These are phyloP conservation scores for Ctenoplectra terminalis DNA, from an alignment of 1,140 invertebrate species.

Conservation along the genomic window DNA sequence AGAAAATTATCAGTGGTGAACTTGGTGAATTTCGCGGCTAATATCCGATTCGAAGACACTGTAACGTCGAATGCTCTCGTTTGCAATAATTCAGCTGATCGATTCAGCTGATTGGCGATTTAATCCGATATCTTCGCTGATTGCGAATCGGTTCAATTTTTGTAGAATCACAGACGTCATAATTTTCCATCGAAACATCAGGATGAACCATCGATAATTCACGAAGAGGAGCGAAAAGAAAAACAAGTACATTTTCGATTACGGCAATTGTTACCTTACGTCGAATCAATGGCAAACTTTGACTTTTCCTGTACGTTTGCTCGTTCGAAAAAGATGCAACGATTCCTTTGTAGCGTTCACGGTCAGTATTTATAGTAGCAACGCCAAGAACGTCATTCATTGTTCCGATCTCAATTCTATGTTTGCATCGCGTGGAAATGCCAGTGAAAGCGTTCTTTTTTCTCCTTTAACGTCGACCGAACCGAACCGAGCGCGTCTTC, in stretches of 20 bases:
- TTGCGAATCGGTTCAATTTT: conserved; percentile 19
- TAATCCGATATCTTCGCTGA: conserved; percentile 2
- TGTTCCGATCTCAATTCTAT: neutral
- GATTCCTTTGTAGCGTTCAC: no score
- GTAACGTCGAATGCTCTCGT: neutral
- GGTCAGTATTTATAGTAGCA: neutral
- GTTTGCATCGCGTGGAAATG: neutral
- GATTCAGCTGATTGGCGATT: conserved; percentile 9
- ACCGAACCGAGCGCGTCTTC: no score
- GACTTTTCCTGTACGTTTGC: neutral
- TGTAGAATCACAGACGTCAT: no score
- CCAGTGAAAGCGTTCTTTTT: conserved; percentile 15
- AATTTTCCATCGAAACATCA: neutral
- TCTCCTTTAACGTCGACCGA: conserved; percentile 25
- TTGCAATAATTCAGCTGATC: conserved; percentile 17
- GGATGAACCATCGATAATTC: neutral
- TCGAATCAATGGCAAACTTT: neutral
- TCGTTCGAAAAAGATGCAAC: no score
- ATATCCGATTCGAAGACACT: neutral
- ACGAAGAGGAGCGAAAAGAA: neutral
- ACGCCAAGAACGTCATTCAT: no score
- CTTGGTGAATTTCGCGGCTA: no score
- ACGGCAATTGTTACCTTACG: neutral
- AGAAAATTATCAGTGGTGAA: no score
- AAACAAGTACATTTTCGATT: neutral